These are phyloP conservation scores for Balaeniceps rex DNA, from an alignment of 2,113 vertebrate genomes.

Conservation along the genomic window DNA sequence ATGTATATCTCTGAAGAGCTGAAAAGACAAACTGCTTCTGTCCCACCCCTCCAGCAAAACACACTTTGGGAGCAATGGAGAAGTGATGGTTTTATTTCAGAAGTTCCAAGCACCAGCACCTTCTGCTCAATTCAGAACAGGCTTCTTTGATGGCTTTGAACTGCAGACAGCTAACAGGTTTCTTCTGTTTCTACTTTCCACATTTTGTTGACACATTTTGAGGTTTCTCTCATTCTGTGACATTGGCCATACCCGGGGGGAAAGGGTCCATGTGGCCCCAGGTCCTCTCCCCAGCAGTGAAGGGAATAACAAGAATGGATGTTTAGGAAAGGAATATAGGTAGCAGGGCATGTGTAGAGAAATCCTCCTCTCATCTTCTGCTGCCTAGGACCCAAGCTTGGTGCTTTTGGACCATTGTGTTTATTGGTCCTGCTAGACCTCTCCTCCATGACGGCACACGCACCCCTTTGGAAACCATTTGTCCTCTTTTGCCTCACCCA, in stretches of 20 bases:
- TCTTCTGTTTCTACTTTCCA: background rate
- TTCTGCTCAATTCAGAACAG: background rate
- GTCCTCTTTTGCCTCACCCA: background rate
- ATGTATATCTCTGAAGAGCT: conserved; percentile 1
- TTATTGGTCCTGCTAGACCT: background rate
- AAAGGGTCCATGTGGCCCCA: background rate
- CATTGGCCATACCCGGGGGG: accelerated
- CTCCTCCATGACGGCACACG: accelerated
- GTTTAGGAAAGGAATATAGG: background rate
- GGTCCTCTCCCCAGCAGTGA: background rate
- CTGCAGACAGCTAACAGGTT: background rate
- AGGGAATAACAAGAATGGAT: background rate
- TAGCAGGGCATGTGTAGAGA: background rate
- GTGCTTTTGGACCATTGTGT: background rate
- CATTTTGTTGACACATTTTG: background rate
- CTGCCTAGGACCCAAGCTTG: background rate
- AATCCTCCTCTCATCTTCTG: background rate
- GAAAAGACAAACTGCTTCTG: conserved; percentile 3
- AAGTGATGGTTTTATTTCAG: background rate
- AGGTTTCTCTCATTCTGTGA: background rate
- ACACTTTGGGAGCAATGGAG: background rate
- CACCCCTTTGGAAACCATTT: background rate
- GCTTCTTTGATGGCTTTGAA: background rate
- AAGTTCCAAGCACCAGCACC: background rate
- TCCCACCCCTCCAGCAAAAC: background rate